These are phyloP conservation scores for Rattus norvegicus DNA, from an alignment of 2,113 vertebrate genomes.

Conservation along the genomic window DNA sequence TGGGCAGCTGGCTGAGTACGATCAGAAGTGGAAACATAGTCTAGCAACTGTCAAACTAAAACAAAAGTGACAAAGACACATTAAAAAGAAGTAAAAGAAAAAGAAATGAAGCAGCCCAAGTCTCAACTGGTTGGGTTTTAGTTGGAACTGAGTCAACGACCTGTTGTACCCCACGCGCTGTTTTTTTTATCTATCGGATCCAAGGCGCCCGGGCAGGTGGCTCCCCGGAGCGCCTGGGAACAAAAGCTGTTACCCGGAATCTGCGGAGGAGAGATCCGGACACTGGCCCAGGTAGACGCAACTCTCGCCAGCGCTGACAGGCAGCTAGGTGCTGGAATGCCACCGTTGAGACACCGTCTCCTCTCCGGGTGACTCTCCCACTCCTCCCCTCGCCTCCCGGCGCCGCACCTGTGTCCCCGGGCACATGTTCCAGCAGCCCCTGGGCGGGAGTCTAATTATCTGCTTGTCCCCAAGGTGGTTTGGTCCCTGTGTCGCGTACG, in stretches of 20 bases:
- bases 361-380: neutral
- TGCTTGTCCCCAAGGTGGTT: neutral
- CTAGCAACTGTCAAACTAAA: conserved; percentile 80
- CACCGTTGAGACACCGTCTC: neutral
- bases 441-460: neutral
- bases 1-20: conserved; percentile 85
- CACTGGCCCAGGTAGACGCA: neutral
- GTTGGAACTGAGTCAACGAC: conserved; percentile 43
- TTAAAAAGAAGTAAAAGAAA: neutral
- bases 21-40: conserved; percentile 87
- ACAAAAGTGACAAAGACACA: neutral
- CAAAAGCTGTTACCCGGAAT: neutral
- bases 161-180: neutral
- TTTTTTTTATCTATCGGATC: conserved; percentile 18
- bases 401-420: conserved; percentile 6
- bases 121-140: conserved; percentile 5
- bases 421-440: conserved; percentile 50
- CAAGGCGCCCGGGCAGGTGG: neutral
- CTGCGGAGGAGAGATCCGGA: neutral
- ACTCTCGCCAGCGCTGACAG: neutral
- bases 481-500: neutral
- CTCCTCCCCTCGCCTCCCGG: neutral
- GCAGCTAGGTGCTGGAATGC: neutral
- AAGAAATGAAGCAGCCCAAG: neutral
- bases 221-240: neutral